Percentiles rank a stretch among this genome's conserved stretches.
phyloP scores from a whole-genome alignment of 2,797 vertebrate species.

The Nannoperca obscura region DNA sequence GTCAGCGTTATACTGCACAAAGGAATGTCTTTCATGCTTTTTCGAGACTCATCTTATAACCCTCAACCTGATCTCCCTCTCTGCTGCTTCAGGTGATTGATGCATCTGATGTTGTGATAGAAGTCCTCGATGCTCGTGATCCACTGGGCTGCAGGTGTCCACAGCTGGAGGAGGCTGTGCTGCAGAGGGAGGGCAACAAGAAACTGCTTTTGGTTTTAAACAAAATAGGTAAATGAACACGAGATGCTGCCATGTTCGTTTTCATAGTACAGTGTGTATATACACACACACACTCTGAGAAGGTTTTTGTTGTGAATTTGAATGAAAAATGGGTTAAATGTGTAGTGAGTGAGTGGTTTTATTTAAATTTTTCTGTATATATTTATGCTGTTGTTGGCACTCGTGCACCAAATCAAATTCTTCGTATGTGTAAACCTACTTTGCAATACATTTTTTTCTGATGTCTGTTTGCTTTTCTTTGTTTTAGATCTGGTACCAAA shows the following conservation, averaged over 20 bases:
- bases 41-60: neutral
- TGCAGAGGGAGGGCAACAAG: slow-evolving; percentile 85
- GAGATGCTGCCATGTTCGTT: neutral
- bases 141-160: slow-evolving; percentile 94
- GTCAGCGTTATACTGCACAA: neutral
- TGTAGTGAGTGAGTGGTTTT: too few relatives aligned
- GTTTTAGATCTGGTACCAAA: slow-evolving; percentile 92
- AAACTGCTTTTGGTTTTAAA: slow-evolving; percentile 92
- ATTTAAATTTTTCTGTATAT: too few relatives aligned
- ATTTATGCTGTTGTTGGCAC: too few relatives aligned
- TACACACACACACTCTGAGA: neutral
- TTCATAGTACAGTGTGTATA: neutral
- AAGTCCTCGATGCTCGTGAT: slow-evolving; percentile 96
- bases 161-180: slow-evolving; percentile 90
- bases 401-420: too few relatives aligned
- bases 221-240: slow-evolving; percentile 89
- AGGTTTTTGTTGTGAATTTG: neutral
- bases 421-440: too few relatives aligned
- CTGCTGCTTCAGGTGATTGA: slow-evolving; percentile 88
- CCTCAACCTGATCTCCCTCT: neutral
- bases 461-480: slow-evolving; percentile 1
- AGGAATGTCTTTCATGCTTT: neutral
- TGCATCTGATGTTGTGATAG: slow-evolving; percentile 90
- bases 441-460: too few relatives aligned
- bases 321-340: neutral